A percentile compares a stretch with the other conserved stretches of the same genome.
These are phyloP conservation scores for Phrynosoma platyrhinos DNA, from an alignment of 2,113 vertebrate species.

Conservation along the genomic window DNA sequence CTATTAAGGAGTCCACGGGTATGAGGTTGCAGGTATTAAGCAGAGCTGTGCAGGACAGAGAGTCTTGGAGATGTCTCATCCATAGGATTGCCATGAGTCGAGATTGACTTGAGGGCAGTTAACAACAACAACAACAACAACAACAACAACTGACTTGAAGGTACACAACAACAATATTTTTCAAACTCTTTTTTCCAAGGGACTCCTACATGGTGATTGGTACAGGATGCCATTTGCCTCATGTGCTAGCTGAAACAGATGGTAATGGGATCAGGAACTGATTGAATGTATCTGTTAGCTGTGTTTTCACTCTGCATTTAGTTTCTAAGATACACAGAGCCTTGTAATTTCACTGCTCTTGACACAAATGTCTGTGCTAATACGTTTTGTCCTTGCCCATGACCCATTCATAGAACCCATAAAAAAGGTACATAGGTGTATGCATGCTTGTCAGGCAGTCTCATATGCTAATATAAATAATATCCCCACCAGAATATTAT, in stretches of 20 bases:
- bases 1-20: no score
- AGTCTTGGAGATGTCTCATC: no score
- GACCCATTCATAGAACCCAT: not conserved
- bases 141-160: no score
- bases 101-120: no score
- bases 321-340: slow-evolving; percentile 30
- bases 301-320: not conserved
- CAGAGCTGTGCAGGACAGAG: no score
- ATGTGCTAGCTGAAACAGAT: not conserved
- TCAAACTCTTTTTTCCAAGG: not conserved
- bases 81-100: no score
- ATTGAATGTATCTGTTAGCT: not conserved
- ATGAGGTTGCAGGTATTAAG: no score
- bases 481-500: slow-evolving; percentile 30
- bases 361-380: slow-evolving; percentile 1
- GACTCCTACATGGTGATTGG: not conserved
- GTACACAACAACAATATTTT: not conserved
- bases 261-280: not conserved
- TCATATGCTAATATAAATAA: slow-evolving; percentile 26
- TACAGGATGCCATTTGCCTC: not conserved
- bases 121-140: no score
- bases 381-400: slow-evolving; percentile 7
- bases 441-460: slow-evolving; percentile 6
- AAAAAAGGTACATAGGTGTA: not conserved
- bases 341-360: not conserved